These are phyloP conservation scores for Orchestia grillus DNA, from an alignment of 1,140 invertebrate species.

Conservation along the genomic window DNA sequence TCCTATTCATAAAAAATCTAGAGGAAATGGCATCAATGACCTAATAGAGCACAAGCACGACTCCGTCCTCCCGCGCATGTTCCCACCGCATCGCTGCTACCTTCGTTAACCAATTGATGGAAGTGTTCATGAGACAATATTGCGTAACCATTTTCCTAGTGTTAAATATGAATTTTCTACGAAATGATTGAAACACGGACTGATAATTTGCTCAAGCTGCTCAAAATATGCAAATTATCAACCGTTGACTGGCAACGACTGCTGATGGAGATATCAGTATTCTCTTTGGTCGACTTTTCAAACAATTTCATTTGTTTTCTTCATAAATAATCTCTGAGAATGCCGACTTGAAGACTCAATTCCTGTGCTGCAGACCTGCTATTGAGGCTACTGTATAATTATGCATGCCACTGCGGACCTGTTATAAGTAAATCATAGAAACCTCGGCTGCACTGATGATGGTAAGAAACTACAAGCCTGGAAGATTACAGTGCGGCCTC, in stretches of 20 bases:
- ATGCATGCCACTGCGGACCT: background rate
- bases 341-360: background rate
- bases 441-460: background rate
- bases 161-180: background rate
- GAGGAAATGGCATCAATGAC: constrained; percentile 50
- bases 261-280: background rate
- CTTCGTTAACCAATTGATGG: background rate
- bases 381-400: background rate
- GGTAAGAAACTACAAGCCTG: background rate
- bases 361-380: background rate
- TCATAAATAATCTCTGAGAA: background rate
- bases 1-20: constrained; percentile 40
- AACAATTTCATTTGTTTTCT: background rate
- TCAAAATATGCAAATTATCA: background rate
- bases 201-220: background rate
- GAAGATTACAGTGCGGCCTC: constrained; percentile 21
- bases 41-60: constrained; percentile 23
- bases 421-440: background rate
- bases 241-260: background rate
- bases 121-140: background rate
- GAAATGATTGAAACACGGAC: background rate
- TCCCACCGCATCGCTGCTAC: background rate
- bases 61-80: background rate
- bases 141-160: background rate
- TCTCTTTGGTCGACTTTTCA: background rate